Conservation (phyloP, 2,113 vertebrate species). For the Nyctereutes procyonoides region DNA sequence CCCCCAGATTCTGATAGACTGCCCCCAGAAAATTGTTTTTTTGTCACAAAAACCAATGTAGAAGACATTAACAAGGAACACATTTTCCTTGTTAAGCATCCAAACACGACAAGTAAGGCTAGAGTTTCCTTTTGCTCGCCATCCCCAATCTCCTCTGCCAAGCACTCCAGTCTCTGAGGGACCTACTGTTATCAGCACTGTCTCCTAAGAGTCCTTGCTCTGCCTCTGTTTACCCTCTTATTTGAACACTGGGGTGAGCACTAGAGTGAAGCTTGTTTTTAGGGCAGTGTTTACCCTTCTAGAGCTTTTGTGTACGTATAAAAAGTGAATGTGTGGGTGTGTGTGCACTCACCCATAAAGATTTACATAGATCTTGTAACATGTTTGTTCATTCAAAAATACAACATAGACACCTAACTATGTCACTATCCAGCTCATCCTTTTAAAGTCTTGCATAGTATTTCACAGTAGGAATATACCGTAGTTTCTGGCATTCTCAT, state of each 20-base stretch:
- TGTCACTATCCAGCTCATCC: background rate
- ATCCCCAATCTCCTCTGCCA: background rate
- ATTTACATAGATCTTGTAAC: background rate
- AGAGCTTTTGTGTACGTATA: background rate
- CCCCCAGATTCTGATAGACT: background rate
- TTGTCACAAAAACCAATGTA: background rate
- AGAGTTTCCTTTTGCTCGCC: background rate
- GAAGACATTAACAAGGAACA: background rate
- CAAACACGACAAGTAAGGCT: background rate
- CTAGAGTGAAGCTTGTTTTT: background rate
- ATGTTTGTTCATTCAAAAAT: background rate
- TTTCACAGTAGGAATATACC: background rate
- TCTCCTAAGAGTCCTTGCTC: background rate
- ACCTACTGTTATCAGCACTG: background rate
- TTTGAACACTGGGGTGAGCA: background rate
- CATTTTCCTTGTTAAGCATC: slow-evolving; percentile 9
- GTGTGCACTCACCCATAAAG: background rate
- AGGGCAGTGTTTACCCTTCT: background rate
- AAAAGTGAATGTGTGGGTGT: background rate
- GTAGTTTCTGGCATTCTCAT: background rate
- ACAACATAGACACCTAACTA: background rate
- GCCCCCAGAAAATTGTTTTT: background rate
- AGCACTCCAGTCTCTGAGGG: background rate
- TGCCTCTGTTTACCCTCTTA: too few relatives aligned
- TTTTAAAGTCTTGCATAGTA: background rate